Evolutionary conservation across 2,113 vertebrate genomes (phyloP), one percentile per base, ranked within the genome.

Genomic region (Dipodomys merriami): DNA sequence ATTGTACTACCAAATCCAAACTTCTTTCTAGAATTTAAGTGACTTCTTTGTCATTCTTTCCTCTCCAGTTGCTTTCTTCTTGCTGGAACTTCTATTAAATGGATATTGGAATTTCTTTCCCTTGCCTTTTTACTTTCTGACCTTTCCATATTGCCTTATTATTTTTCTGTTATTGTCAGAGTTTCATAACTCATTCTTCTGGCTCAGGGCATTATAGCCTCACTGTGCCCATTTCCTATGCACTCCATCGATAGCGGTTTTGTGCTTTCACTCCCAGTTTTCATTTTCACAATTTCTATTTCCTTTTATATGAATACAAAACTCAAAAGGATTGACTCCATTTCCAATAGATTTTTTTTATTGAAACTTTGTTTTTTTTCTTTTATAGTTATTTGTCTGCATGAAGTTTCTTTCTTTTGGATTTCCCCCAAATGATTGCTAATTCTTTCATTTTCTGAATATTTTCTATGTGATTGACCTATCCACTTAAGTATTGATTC

Each of bases 31-130:
- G 74, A 27, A 64, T 83, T 91, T 49, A 69, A 74, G 35, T 83
- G 13, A 72, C 69, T 86, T 89, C 35, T 88, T 91, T 64, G 57
- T 86, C n/a, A 60, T 83, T 90, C 92, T 44, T 65, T 46, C 19
- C 25, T 49, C 8, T 74, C 39, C 2, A 22, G 79, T 87, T 27
- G 81, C 30, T 84, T 64, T 83, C 46, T 46, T 87, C 49, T 69
- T 91, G 64, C 80, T 94, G 62, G 25, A 72, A 87, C 10, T 91
- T 44, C 11, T 78, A n/a, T 35, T 92, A 85, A 90, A 19, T 30
- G 6, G 23, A 79, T 64, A 23, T 29, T 92, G 90, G 30, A 80
- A 77, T 91, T 88, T 95, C 4, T 71, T 87, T 79, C 82, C 30
- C 15, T 71, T 11, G 6, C 92, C 19, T 88, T 46, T 77, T 68